Percentiles rank a stretch among this genome's conserved stretches.
These are phyloP conservation scores for Chymomyza fuscimana DNA, from an alignment of 2,888 invertebrate species.

Conservation along the genomic window DNA sequence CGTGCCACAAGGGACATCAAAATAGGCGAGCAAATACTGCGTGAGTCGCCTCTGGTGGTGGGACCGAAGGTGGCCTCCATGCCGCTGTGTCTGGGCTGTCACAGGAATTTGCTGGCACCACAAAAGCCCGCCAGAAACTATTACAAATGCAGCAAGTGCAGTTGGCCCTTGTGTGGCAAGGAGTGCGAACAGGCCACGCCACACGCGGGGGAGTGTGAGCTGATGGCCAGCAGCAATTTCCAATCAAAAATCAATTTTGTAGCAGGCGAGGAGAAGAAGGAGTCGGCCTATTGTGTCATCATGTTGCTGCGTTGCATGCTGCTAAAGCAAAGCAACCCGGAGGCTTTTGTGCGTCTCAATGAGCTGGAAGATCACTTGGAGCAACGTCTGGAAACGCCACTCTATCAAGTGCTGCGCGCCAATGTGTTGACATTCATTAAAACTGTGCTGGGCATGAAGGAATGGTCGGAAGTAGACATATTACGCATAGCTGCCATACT, in stretches of 20 bases:
- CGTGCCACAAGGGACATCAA: conserved; percentile 85
- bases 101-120: conserved; percentile 79
- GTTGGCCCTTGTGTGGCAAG: conserved; percentile 85
- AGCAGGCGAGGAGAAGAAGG: conserved; percentile 76
- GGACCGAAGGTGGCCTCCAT: conserved; percentile 84
- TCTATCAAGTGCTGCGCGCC: conserved; percentile 83
- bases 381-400: conserved; percentile 82
- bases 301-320: conserved; percentile 84
- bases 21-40: conserved; percentile 85
- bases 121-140: conserved; percentile 76
- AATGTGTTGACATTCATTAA: conserved; percentile 84
- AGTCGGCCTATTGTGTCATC: conserved; percentile 85
- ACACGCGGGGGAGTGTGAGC: conserved; percentile 83
- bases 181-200: conserved; percentile 82
- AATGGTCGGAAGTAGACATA: conserved; percentile 82
- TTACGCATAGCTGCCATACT: conserved; percentile 84
- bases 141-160: conserved; percentile 83
- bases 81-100: conserved; percentile 85
- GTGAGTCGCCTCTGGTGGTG: conserved; percentile 84
- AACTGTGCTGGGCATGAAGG: conserved; percentile 81
- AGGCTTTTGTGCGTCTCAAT: conserved; percentile 66
- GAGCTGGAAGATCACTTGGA: conserved; percentile 82
- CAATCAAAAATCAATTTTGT: conserved; percentile 81
- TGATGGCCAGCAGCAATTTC: conserved; percentile 83
- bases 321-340: conserved; percentile 82